These are phyloP conservation scores for Cantharis lateralis DNA, from an alignment of 2,888 invertebrate species.

Conservation along the genomic window DNA sequence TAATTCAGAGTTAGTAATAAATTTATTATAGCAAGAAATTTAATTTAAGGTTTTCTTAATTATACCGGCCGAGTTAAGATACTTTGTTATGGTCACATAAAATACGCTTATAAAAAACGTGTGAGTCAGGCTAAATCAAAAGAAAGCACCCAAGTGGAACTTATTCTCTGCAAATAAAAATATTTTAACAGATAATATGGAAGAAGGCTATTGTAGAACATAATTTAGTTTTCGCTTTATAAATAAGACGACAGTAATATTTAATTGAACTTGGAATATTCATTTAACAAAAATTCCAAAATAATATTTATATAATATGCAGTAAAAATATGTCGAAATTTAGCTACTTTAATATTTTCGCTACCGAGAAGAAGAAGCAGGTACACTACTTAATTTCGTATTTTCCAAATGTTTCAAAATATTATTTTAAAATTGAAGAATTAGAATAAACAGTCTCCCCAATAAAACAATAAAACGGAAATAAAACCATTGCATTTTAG, in stretches of 20 bases:
- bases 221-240: neutral
- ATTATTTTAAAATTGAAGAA: too few relatives aligned
- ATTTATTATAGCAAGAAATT: neutral
- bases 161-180: constrained; percentile 21
- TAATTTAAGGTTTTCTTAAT: neutral
- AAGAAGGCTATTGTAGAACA: neutral
- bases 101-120: constrained; percentile 24
- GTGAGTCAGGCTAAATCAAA: constrained; percentile 23
- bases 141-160: constrained; percentile 23
- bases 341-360: too few relatives aligned
- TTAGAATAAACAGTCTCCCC: too few relatives aligned
- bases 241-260: neutral
- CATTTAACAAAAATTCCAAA: too few relatives aligned
- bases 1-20: neutral
- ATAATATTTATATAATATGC: too few relatives aligned
- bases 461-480: too few relatives aligned
- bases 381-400: too few relatives aligned
- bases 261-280: too few relatives aligned
- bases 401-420: too few relatives aligned
- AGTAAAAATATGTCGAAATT: too few relatives aligned
- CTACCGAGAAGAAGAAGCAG: too few relatives aligned
- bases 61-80: neutral
- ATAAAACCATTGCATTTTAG: too few relatives aligned
- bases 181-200: neutral
- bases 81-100: neutral